Conservation (phyloP, 2,888 invertebrate species). For the Onchidella celtica region DNA sequence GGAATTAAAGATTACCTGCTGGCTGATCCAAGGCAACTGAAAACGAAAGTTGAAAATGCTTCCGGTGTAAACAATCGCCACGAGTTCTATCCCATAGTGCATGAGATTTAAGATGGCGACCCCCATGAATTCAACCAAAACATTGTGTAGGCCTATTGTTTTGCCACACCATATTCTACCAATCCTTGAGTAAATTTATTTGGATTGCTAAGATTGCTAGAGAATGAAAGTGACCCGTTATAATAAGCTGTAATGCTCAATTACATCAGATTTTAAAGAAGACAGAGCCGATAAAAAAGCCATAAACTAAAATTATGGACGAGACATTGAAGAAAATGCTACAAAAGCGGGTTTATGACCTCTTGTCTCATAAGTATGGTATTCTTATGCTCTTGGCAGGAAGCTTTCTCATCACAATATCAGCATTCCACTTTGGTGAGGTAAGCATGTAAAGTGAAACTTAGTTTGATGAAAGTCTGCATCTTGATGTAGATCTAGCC, state of each 20-base stretch:
- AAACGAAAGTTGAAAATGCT: slow-evolving; percentile 36
- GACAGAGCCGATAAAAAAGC: neutral
- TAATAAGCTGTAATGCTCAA: too few relatives aligned
- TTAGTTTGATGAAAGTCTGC: too few relatives aligned
- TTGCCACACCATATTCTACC: too few relatives aligned
- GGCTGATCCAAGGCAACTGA: too few relatives aligned
- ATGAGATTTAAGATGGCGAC: slow-evolving; percentile 52
- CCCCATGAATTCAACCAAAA: slow-evolving; percentile 37
- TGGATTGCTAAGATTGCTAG: too few relatives aligned
- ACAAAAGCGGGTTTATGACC: slow-evolving; percentile 74
- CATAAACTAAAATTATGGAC: slow-evolving; percentile 48
- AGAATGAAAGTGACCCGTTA: too few relatives aligned
- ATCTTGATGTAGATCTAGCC: too few relatives aligned
- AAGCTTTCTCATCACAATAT: slow-evolving; percentile 64
- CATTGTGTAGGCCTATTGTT: too few relatives aligned
- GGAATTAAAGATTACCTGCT: too few relatives aligned
- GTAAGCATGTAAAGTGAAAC: slow-evolving; percentile 56
- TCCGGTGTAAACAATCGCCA: slow-evolving; percentile 56
- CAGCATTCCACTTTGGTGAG: slow-evolving; percentile 78
- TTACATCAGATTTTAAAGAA: too few relatives aligned
- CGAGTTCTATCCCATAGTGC: slow-evolving; percentile 53
- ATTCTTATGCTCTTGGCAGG: slow-evolving; percentile 66
- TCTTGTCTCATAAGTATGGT: slow-evolving; percentile 77
- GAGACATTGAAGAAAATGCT: slow-evolving; percentile 70
- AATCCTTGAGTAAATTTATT: too few relatives aligned